These are phyloP conservation scores for Cheilinus undulatus DNA, from an alignment of 2,113 vertebrate species.

Conservation along the genomic window DNA sequence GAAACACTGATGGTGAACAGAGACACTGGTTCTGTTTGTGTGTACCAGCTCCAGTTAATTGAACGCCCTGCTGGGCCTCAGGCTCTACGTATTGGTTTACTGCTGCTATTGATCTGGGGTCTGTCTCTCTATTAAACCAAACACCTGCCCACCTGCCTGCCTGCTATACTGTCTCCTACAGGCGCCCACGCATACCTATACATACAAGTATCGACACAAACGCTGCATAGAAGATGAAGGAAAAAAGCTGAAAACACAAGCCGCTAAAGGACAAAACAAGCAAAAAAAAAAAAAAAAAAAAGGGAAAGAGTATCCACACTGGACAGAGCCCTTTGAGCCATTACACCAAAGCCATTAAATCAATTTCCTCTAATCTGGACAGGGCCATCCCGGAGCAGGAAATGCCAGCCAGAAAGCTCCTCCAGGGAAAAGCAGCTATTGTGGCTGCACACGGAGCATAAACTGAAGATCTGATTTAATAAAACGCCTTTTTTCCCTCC, in stretches of 20 bases:
- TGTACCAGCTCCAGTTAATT: slow-evolving; percentile 36
- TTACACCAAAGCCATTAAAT: slow-evolving; percentile 76
- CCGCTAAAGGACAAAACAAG: not conserved
- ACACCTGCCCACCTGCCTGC: no score
- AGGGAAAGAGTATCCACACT: slow-evolving; percentile 11
- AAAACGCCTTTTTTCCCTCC: slow-evolving; percentile 50
- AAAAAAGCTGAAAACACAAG: not conserved
- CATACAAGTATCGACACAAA: not conserved
- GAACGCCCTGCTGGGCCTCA: slow-evolving; percentile 26
- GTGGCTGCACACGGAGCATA: slow-evolving; percentile 60
- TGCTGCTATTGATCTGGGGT: slow-evolving; percentile 34
- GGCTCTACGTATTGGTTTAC: slow-evolving; percentile 35
- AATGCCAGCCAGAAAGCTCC: slow-evolving; percentile 64
- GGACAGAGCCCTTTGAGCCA: slow-evolving; percentile 58
- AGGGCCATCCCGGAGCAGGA: slow-evolving; percentile 72
- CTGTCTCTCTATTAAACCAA: slow-evolving; percentile 39
- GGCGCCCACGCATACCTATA: not conserved
- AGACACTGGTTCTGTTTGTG: slow-evolving; percentile 1
- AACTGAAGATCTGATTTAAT: slow-evolving; percentile 74
- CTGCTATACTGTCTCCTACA: not conserved
- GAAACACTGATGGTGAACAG: not conserved
- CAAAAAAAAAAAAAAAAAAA: not conserved
- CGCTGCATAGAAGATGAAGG: not conserved
- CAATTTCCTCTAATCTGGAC: slow-evolving; percentile 77
- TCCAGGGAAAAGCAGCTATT: slow-evolving; percentile 62